Base-by-base conservation (phyloP, 2,113 vertebrate species). In the Cyprinus carpio region DNA sequence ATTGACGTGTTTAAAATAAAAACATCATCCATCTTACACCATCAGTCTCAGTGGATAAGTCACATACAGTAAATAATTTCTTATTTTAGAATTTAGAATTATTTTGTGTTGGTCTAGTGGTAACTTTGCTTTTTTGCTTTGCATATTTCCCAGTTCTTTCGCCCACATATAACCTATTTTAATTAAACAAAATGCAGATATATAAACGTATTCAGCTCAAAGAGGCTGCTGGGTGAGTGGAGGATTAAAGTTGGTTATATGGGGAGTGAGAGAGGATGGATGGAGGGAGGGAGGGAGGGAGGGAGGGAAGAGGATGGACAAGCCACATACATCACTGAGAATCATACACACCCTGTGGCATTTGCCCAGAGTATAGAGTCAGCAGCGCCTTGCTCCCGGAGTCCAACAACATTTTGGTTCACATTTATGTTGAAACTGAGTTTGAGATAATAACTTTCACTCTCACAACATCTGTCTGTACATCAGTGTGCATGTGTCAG, bases 191-290 rank as follows among this genome's bases (percentile, higher is more conserved):
- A 27, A 64, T 62, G 58, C 58, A 62, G 20, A 62, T 27, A 13
- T 65, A 13, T 65, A 25, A 4, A 29, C 15, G 62, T 5, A 6
- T 29, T n/a, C 23, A 62, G 60, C 54, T 56, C 16, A 20, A 56
- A 62, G 60, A 62, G 67, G 65, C 65, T 75, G 20, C 10, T 43
- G 56, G 67, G 40, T 27, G 79, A 76, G 67, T 1, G 31, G 75
- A 54, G 76, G 77, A 84, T 81, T 81, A 74, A 83, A 87, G 64
- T 49, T 8, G 58, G 62, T 11, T 20, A 64, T 76, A 83, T 74
- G 64, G 62, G 58, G 71, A 71, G 74, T 13, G 78, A 75, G 67
- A 81, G 62, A 76, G 62, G 34, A 37, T 15, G 40, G 64, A 12
- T 29, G 13, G 23, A 16, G 29, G 3, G 46, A 49, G 1, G 40